Conservation (phyloP, 2,113 vertebrate species). For the Egretta garzetta region DNA sequence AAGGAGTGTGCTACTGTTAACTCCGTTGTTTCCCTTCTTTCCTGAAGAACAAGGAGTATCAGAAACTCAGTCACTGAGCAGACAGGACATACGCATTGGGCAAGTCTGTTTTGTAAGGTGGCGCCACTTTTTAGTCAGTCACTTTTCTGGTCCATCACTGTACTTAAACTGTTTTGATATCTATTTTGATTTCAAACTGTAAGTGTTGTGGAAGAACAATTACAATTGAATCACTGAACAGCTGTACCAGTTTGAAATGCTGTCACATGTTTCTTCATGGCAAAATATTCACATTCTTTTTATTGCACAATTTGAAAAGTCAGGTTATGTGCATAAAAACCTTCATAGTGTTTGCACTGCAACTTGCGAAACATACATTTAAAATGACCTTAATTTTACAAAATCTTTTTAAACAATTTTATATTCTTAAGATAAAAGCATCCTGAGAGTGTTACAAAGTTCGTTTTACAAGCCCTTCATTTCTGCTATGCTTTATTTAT, state of each 20-base stretch:
- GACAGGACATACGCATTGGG: background rate
- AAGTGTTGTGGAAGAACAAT: slow-evolving; percentile 54
- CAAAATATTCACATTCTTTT: slow-evolving; percentile 57
- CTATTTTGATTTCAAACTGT: slow-evolving; percentile 8
- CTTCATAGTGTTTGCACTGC: slow-evolving; percentile 67
- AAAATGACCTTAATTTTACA: slow-evolving; percentile 79
- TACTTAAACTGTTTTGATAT: slow-evolving; percentile 59
- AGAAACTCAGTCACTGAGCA: background rate
- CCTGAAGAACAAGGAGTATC: background rate
- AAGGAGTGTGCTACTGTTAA: background rate
- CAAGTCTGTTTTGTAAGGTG: background rate
- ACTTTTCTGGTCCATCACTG: slow-evolving; percentile 37
- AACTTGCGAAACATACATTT: slow-evolving; percentile 72
- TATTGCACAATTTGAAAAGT: slow-evolving; percentile 76
- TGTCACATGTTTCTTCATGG: slow-evolving; percentile 57
- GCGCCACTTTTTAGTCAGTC: background rate
- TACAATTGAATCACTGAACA: slow-evolving; percentile 50
- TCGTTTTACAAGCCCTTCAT: slow-evolving; percentile 79
- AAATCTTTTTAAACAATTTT: slow-evolving; percentile 75
- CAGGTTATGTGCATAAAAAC: slow-evolving; percentile 69
- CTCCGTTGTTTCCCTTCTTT: background rate
- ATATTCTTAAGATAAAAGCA: slow-evolving; percentile 79
- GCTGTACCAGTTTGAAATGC: slow-evolving; percentile 51
- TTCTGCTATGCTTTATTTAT: slow-evolving; percentile 77
- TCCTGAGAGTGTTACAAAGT: slow-evolving; percentile 83